Evolutionary conservation across 2,888 invertebrate genomes (phyloP).

Genomic region (Cynaeus angustus): DNA sequence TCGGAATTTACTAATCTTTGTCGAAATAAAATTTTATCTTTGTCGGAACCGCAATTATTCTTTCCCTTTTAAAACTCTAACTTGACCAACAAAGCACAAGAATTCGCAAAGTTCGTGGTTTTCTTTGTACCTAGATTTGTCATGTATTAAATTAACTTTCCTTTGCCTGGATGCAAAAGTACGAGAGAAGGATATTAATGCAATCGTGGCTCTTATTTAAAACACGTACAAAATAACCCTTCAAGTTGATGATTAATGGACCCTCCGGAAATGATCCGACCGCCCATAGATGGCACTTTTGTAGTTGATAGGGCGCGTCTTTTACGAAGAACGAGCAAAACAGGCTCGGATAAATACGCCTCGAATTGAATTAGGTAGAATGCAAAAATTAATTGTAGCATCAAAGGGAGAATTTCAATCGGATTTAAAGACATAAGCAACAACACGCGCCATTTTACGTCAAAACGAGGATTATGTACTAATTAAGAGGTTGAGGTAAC

Average conservation of each 20-base stretch:
- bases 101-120: slow-evolving; percentile 7
- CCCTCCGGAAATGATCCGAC: slow-evolving; percentile 46
- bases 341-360: background rate
- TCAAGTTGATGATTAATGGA: slow-evolving; percentile 47
- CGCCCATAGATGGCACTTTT: slow-evolving; percentile 35
- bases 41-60: slow-evolving; percentile 12
- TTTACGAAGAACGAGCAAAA: slow-evolving; percentile 1
- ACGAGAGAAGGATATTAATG: slow-evolving; percentile 32
- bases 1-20: slow-evolving; percentile 30
- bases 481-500: slow-evolving; percentile 15
- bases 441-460: slow-evolving; percentile 17
- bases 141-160: slow-evolving; percentile 21
- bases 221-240: slow-evolving; percentile 51
- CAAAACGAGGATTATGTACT: slow-evolving; percentile 12
- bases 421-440: background rate
- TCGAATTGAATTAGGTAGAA: slow-evolving; percentile 19
- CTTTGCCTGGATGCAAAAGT: slow-evolving; percentile 7
- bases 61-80: slow-evolving; percentile 4
- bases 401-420: slow-evolving; percentile 18
- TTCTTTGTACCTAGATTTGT: slow-evolving; percentile 6
- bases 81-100: slow-evolving; percentile 11
- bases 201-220: slow-evolving; percentile 44
- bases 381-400: slow-evolving; percentile 25
- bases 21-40: slow-evolving; percentile 32
- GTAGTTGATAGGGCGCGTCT: slow-evolving; percentile 15